Base-by-base conservation (phyloP, 2,113 vertebrate species). In the Sturnira hondurensis region DNA sequence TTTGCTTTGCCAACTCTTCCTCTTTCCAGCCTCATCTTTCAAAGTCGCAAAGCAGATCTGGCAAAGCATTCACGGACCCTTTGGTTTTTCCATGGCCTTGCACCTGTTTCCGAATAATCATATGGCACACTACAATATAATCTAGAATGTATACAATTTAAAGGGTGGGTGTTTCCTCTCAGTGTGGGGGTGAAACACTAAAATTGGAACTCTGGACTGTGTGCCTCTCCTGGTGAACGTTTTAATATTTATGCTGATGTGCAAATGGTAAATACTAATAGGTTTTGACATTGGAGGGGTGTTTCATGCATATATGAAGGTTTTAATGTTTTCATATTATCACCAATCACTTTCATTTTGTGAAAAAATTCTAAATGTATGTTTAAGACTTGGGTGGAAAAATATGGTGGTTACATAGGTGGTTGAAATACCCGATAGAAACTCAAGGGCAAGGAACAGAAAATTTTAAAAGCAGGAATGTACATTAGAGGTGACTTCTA, bases 31-130 rank as follows among this genome's bases (percentile, higher is more conserved):
- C 43, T 89, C 33, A 41, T 54, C 9, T 78, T 70, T 87, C 31
- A 92, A 22, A 95, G 65, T 52, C 56, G 36, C 58, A 85, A 65
- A 91, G 87, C 43, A 87, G 33, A 80, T 47, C 28, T 76, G 36
- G n/a, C 47, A 84, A 93, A 76, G 73, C 41, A 50, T 80, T 43
- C 47, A 22, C 13, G 83, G 41, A 89, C 70, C 43, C 86, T 90
- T 71, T 58, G 33, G 78, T 86, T 91, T 86, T 91, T 87, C 58
- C 58, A 31, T 89, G 94, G 36, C 76, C 65, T 96, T 89, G 83
- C 26, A 73, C 61, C 78, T 96, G 80, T 80, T 80, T 36, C 43
- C 38, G 78, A 78, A 83, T 52, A 94, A 41, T 94, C 84, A 93
- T 52, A 77, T 11, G 41, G 13, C n/a, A 16, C 45, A 65, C 92